Percentiles rank a stretch among this genome's conserved stretches.
phyloP scores from a whole-genome alignment of 2,888 invertebrate species.

The Rapana venosa region DNA sequence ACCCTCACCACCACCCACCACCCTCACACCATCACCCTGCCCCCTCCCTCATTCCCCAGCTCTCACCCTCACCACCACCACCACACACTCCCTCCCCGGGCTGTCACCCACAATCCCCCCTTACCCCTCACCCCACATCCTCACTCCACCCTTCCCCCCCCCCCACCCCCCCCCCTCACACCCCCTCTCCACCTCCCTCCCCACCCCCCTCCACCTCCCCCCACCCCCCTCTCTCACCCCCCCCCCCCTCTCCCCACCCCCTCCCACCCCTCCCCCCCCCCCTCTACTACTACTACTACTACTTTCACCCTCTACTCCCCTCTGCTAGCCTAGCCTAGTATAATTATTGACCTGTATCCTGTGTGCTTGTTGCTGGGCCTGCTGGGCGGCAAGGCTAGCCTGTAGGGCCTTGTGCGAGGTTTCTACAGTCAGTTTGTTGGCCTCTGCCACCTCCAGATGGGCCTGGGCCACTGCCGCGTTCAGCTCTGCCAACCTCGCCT shows the following conservation, averaged over 20 bases:
- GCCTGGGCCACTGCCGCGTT: conserved; percentile 72
- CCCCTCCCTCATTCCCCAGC: too few relatives aligned
- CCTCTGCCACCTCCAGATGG: conserved; percentile 69
- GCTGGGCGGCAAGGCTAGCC: conserved; percentile 62
- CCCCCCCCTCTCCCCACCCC: neutral
- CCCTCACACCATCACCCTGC: too few relatives aligned
- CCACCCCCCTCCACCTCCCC: too few relatives aligned
- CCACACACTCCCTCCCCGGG: too few relatives aligned
- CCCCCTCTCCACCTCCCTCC: neutral
- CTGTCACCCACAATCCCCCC: neutral
- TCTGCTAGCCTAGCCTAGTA: too few relatives aligned
- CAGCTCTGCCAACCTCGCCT: conserved; percentile 65
- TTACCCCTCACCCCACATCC: too few relatives aligned
- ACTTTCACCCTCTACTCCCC: neutral
- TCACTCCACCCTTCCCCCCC: too few relatives aligned
- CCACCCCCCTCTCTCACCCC: too few relatives aligned
- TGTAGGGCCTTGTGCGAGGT: conserved; percentile 67
- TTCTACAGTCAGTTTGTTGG: conserved; percentile 67
- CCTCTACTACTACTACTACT: neutral
- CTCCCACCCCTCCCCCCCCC: neutral
- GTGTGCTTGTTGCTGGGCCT: conserved; percentile 49
- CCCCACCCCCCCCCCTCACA: too few relatives aligned
- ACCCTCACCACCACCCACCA: too few relatives aligned
- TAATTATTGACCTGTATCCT: conserved; percentile 34
- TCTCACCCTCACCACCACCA: too few relatives aligned